Base-by-base conservation (phyloP, 2,888 invertebrate species). In the Hypomecis punctinalis region DNA sequence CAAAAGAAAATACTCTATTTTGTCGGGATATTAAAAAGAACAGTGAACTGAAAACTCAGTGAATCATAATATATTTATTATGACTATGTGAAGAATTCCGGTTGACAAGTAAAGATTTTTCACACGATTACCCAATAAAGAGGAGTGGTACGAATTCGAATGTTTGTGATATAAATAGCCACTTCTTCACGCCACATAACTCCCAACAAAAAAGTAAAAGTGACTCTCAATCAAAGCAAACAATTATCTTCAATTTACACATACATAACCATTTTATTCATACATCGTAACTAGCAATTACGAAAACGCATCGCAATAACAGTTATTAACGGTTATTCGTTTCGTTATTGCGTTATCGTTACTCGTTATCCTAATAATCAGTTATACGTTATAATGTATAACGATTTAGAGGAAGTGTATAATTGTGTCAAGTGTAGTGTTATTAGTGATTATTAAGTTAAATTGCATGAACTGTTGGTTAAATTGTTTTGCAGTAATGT, bases 201-300 rank as follows among this genome's bases (percentile, higher is more conserved):
- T 36, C 13, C 11, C 43, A 39, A 37, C 6, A 33, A 37, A 59
- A 53, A 48, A 54, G 63, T 63, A 60, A 64, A 60, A 64, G 59
- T 58, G 10, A 57, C 47, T 7, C 37, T 33, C 49, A 55, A 55
- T 63, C 55, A 56, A 36, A 51, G 11, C 55, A 60, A 51, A 49
- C 55, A 64, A 64, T 64, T 55, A 64, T 39, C 35, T 9, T 47
- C 47, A 56, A 61, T 65, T 52, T 42, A 51, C 51, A 61, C 59
- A 45, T 35, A 23, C 23, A 23, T 23, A 23, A 23, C 23, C 47
- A 56, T 57, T 65, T 52, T 42, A 51, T 47, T 57, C 59, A 45
- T 35, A 23, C 36, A 51, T 33, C 9, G 11, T 40, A 59, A 60
- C 58, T 8, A 9, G 49, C 55, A 9, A 48, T 65, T 65, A 61